These are phyloP conservation scores for Diacarnus erythraeanus DNA, from an alignment of 37 sponge, comb jelly and placozoan species.

Conservation along the genomic window DNA sequence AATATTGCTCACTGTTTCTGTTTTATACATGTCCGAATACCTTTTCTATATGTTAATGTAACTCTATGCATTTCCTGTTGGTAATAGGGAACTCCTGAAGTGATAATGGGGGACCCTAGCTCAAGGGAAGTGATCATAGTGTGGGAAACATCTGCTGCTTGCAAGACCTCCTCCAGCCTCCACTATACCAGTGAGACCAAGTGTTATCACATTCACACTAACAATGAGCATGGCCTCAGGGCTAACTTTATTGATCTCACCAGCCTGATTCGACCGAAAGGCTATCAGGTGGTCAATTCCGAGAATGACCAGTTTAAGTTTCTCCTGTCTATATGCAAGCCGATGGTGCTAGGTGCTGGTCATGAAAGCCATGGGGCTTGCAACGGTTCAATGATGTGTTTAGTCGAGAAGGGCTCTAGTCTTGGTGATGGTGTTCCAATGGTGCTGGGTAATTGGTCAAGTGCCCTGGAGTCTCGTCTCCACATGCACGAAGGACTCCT, in stretches of 20 bases:
- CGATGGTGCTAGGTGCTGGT: slow-evolving; percentile 4
- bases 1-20: no score
- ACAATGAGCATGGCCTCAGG: slow-evolving; percentile 44
- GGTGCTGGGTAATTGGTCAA: background rate
- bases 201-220: slow-evolving; percentile 52
- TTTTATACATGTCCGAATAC: no score
- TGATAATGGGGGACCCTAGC: slow-evolving; percentile 41
- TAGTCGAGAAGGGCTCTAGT: background rate
- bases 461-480: background rate
- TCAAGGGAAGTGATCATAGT: slow-evolving; percentile 30
- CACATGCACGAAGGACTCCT: slow-evolving; percentile 1
- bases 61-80: no score
- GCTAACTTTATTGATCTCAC: slow-evolving; percentile 56
- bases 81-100: slow-evolving; percentile 71
- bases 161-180: slow-evolving; percentile 14
- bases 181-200: slow-evolving; percentile 51
- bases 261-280: slow-evolving; percentile 34
- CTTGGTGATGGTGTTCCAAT: background rate
- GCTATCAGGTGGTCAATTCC: slow-evolving; percentile 33
- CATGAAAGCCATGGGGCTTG: background rate
- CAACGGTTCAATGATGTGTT: slow-evolving; percentile 8
- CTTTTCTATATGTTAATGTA: no score
- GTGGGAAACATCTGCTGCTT: slow-evolving; percentile 76
- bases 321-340: slow-evolving; percentile 49
- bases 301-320: slow-evolving; percentile 20